Evolutionary conservation across 2,113 vertebrate genomes (phyloP), one percentile per base, ranked within the genome.

Genomic region (Xyrauchen texanus): DNA sequence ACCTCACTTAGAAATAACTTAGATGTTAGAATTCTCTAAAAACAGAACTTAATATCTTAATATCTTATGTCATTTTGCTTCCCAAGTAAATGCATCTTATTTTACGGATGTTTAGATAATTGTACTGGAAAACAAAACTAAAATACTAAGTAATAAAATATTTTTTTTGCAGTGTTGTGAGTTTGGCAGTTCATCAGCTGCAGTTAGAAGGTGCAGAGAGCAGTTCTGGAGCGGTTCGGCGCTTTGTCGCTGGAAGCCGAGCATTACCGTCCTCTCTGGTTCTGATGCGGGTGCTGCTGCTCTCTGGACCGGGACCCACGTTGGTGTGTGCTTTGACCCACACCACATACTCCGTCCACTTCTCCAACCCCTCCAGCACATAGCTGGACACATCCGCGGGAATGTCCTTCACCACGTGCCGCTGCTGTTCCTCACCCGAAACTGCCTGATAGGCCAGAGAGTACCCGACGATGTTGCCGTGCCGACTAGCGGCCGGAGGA

Each of bases 311-410:
- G 0, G 98, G 96, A 76, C 97, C 97, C 88, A 98, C 96, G 42
- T 98, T 94, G 0, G 97, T 99, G 93, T 99, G 97, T 55, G 98
- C 98, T 91, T 95, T 95, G 85, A 99, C 96, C 97, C 96, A 97
- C 91, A 99, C 96, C 93, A 94, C 94, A 93, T 99, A 99, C 90
- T 97, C 95, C 34, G 97, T 98, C 97, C 97, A 99, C 92, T 99
- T 99, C 94, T 98, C 97, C 95, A 99, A 93, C 88, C 92, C 93
- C 84, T 95, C 93, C 93, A 99, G 94, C 90, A 96, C 92, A 89
- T 93, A 94, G 95, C 94, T 96, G 90, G 95, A 94, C 85, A 92
- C 89, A 15, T 97, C 95, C 4, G 93, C 94, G 67, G 93, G 90
- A 89, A 99, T 95, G 90, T 92, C 93, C 47, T 91, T 86, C 92